These are phyloP conservation scores for Brachyalestes nurse DNA, from an alignment of 2,797 vertebrate genomes.

Conservation along the genomic window DNA sequence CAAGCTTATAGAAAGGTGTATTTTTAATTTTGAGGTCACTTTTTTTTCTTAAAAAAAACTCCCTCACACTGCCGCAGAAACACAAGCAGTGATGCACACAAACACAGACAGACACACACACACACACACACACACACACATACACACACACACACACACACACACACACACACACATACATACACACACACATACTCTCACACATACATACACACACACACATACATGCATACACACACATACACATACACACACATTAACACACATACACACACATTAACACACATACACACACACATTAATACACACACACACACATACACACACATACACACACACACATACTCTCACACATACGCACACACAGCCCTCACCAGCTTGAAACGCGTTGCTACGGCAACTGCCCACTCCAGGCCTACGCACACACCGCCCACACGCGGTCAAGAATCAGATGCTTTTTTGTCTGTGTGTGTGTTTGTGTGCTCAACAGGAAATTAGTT, in stretches of 20 bases:
- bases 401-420: conserved; percentile 53
- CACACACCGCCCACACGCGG: conserved; percentile 47
- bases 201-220: no score
- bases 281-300: no score
- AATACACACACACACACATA: no score
- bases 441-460: conserved; percentile 53
- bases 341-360: conserved; percentile 2
- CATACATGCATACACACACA: no score
- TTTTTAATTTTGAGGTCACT: conserved; percentile 1
- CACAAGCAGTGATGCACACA: not conserved
- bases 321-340: no score
- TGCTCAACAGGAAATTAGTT: conserved; percentile 50
- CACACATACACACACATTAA: no score
- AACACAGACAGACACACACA: no score
- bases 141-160: conserved; percentile 2
- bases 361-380: conserved; percentile 34
- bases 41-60: conserved; percentile 2
- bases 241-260: no score
- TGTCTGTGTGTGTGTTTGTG: conserved; percentile 37
- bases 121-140: not conserved
- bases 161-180: no score
- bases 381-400: conserved; percentile 54
- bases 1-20: not conserved
- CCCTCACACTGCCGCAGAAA: not conserved
- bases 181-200: no score